Evolutionary conservation across 2,888 invertebrate genomes (phyloP).

Genomic region (Hartigia nigra): DNA sequence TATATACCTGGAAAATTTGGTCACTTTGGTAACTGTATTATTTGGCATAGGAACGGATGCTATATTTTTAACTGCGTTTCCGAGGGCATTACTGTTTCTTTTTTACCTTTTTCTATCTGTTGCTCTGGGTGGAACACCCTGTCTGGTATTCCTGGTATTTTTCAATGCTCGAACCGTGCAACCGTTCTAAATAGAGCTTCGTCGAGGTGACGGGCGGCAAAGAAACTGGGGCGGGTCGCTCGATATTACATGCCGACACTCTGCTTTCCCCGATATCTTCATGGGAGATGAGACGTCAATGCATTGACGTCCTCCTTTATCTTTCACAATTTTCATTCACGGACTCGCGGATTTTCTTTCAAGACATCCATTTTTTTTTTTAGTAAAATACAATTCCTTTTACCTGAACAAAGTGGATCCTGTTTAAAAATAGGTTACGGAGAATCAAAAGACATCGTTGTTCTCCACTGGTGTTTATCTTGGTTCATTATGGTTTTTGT

Average conservation of each 20-base stretch:
- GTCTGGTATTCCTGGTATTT: slow-evolving; percentile 9
- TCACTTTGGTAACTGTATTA: background rate
- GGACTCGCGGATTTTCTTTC: no score
- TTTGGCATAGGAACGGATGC: background rate
- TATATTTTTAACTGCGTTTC: background rate
- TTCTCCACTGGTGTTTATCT: background rate
- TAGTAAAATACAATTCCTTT: background rate
- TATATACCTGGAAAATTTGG: background rate
- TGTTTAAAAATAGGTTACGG: background rate
- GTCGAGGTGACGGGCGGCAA: slow-evolving; percentile 22
- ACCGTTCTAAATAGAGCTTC: slow-evolving; percentile 22
- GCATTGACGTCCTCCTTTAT: background rate
- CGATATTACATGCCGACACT: slow-evolving; percentile 36
- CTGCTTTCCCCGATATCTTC: background rate
- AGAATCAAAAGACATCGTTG: background rate
- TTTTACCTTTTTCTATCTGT: slow-evolving; percentile 16
- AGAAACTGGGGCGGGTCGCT: slow-evolving; percentile 53
- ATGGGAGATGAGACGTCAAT: background rate
- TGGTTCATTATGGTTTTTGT: background rate
- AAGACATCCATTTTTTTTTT: background rate
- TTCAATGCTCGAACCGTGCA: slow-evolving; percentile 15
- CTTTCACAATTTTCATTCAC: background rate
- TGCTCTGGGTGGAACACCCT: background rate
- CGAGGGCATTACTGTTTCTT: background rate
- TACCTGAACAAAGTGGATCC: background rate